Evolutionary conservation across 2,888 invertebrate species (phyloP), one percentile per base, ranked within the genome.

Genomic region (Phlogophora meticulosa): DNA sequence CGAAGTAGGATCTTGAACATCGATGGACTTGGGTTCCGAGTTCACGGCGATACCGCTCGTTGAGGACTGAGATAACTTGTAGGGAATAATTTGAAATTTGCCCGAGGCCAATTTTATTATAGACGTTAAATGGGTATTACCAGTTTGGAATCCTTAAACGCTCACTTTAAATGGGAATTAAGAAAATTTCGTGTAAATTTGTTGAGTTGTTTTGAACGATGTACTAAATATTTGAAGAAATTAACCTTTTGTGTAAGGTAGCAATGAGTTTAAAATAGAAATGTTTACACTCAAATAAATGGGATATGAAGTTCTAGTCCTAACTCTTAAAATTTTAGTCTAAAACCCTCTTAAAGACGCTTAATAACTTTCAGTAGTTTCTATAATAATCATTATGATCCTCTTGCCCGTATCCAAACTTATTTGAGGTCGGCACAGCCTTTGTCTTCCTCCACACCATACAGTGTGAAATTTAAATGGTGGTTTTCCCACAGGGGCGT

Each of bases 81-180:
- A 72, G 52, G 65, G 66, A 79, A 81, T 84, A 85, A 84, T 82
- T 83, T 75, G 71, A 74, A 84, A 78, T 77, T 83, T 76, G 71
- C 80, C 63, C 61, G 58, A 58, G 77, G 82, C 72, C 73, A 81
- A 79, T 81, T 76, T 82, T 83, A 81, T 77, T 79, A 83, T 68
- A 77, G 73, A 70, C 67, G 24, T 72, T 78, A 77, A 82, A 82
- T 76, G 78, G 67, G 38, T 70, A 75, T 80, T 80, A 78, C 71
- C 81, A 65, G 73, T 81, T 84, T 55, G 55, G 71, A 79, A 75
- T 76, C 70, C 71, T 79, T 66, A 76, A 81, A 49, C 67, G 81
- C 42, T 57, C 64, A 58, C 62, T 76, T 63, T 59, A 66, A 81
- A 74, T 63, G 63, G 49, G 71, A 72, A 79, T 82, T 77, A 79